phyloP scores from a whole-genome alignment of 1,140 invertebrate species.

The Linepithema humile region DNA sequence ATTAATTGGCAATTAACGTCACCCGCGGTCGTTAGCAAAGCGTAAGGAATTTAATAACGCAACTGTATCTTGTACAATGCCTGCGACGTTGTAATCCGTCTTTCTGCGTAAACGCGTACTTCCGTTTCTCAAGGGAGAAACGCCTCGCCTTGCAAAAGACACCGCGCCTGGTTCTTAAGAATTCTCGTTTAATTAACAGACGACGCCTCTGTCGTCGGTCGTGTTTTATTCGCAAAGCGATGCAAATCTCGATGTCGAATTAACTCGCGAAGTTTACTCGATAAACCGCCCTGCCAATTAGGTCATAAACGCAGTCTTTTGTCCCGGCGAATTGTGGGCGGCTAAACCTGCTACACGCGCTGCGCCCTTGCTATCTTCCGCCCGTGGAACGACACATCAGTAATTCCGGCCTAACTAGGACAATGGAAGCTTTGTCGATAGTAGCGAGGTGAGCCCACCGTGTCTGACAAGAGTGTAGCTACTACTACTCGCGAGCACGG shows the following conservation, averaged over 20 bases:
- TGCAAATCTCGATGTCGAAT: slow-evolving; percentile 9
- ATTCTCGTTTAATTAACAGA: slow-evolving; percentile 24
- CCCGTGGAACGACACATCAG: slow-evolving; percentile 47
- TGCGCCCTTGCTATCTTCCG: background rate
- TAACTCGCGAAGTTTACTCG: slow-evolving; percentile 33
- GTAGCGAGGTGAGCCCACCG: slow-evolving; percentile 23
- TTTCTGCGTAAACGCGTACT: background rate
- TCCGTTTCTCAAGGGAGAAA: too few species aligned
- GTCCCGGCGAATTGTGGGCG: slow-evolving; percentile 1
- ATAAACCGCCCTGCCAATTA: slow-evolving; percentile 40
- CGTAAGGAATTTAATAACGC: background rate
- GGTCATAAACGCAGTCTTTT: slow-evolving; percentile 34
- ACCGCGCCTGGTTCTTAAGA: background rate
- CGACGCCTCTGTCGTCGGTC: background rate
- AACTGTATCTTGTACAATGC: background rate
- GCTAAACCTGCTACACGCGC: slow-evolving; percentile 12
- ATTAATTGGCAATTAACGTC: background rate
- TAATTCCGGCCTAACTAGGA: slow-evolving; percentile 51
- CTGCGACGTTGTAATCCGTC: background rate
- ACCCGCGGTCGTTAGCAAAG: background rate
- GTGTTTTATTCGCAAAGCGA: background rate
- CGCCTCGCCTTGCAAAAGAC: too few species aligned
- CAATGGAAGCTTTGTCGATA: slow-evolving; percentile 54
- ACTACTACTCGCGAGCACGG: slow-evolving; percentile 37
- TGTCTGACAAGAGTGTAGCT: slow-evolving; percentile 54